phyloP scores from a whole-genome alignment of 1,140 invertebrate species.

The Aporrectodea caliginosa region DNA sequence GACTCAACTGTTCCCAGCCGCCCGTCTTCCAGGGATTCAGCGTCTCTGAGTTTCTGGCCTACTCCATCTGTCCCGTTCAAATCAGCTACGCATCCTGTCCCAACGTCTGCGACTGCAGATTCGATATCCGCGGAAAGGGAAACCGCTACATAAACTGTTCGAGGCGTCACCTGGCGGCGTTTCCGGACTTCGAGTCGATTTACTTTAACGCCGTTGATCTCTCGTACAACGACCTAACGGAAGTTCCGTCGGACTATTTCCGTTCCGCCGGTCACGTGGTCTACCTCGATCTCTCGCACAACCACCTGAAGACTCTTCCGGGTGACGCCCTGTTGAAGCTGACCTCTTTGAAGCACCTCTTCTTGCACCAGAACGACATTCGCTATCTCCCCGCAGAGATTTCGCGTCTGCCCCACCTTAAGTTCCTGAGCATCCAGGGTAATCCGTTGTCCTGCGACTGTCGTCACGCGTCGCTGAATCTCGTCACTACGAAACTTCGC shows the following conservation, averaged over 20 bases:
- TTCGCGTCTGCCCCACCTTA: neutral
- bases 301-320: neutral
- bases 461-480: neutral
- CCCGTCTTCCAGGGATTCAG: neutral
- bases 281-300: neutral
- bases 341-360: neutral
- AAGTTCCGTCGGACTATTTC: neutral
- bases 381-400: neutral
- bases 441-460: neutral
- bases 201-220: neutral
- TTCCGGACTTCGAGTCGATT: neutral
- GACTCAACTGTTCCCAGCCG: neutral
- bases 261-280: neutral
- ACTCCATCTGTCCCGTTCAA: neutral
- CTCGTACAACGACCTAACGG: neutral
- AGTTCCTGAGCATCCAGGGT: neutral
- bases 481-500: neutral
- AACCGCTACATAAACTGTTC: neutral
- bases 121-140: neutral
- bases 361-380: neutral
- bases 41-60: neutral
- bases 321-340: neutral
- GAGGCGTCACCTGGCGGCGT: neutral
- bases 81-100: neutral
- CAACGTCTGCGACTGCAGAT: neutral